Base-by-base conservation (phyloP, 2,888 invertebrate species). In the Ctenicera cuprea region DNA sequence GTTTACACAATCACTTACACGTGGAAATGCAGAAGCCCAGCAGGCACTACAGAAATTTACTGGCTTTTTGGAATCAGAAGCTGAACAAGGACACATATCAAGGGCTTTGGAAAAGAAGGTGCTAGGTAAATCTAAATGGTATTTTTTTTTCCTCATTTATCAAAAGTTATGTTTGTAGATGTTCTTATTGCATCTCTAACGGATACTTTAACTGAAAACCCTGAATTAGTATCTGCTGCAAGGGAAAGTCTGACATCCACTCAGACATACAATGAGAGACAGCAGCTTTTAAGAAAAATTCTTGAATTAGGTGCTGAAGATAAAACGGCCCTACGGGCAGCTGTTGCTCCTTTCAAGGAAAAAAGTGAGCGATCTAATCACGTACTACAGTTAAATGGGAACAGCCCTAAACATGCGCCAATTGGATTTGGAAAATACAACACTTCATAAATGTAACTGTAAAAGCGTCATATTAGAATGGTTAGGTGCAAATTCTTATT, bases 71-170 rank as follows among this genome's bases (percentile, higher is more conserved):
- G 93, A 94, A 83, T 88, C 90, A 3, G 94, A 94, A 85, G 93
- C 93, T 0, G 92, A 92, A 83, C 89, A 92, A 77, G 94, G 94
- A 22, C 91, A 92, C 79, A 93, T 95, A 77, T 93, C 94, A 0
- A 89, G 92, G 76, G 90, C 91, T 72, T 89, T 94, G 78, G 93
- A 94, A 86, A 94, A 94, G 87, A 94, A 93, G 89, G 93, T 95
- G 63, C 89, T 94, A 73, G 93, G 94, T 94, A 85, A 81, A 86
- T 80, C 4, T 50, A n/a, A 14, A 41, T n/a, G n/a, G n/a, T n/a
- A n/a, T 41, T 14, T 41, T 14, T n/a, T 11, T 7, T 26, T 11
- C 43, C 11, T 7, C 11, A 26, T 57, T n/a, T n/a, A n/a, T n/a
- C n/a, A n/a, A n/a, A n/a, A n/a, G n/a, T n/a, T n/a, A n/a, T n/a